A percentile compares a stretch with the other conserved stretches of the same genome.
These are phyloP conservation scores for Diprion similis DNA, from an alignment of 1,140 invertebrate species.

Conservation along the genomic window DNA sequence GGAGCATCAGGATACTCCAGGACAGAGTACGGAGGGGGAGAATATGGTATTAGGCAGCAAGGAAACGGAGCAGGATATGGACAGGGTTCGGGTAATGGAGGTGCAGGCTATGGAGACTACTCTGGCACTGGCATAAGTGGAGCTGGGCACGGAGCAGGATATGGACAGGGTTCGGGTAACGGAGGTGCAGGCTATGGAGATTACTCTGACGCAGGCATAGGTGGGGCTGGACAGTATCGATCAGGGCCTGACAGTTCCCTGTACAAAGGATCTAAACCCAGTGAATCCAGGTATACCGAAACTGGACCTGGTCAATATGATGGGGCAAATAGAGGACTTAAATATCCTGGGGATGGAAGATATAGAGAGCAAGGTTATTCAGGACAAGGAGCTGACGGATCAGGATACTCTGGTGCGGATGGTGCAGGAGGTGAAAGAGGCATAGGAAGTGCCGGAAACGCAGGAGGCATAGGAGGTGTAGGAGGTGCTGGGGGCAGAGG, in stretches of 20 bases:
- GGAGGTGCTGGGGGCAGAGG: slow-evolving; percentile 10
- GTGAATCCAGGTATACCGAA: slow-evolving; percentile 14
- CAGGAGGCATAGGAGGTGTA: not conserved
- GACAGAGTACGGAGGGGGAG: slow-evolving; percentile 8
- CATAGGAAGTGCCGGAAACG: not conserved
- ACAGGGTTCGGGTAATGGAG: slow-evolving; percentile 8
- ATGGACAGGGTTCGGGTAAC: slow-evolving; percentile 10
- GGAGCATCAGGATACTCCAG: slow-evolving; percentile 53
- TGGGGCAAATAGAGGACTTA: not conserved
- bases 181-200: not conserved
- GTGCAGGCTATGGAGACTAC: slow-evolving; percentile 6
- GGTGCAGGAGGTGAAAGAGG: not conserved
- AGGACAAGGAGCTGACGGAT: slow-evolving; percentile 13
- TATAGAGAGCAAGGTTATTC: not conserved
- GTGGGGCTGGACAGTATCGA: not conserved
- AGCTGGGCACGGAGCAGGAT: slow-evolving; percentile 13
- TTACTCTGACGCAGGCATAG: not conserved
- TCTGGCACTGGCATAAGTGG: not conserved
- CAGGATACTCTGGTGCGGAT: not conserved
- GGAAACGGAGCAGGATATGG: slow-evolving; percentile 19
- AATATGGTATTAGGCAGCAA: not conserved
- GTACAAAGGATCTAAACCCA: slow-evolving; percentile 7
- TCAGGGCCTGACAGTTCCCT: not conserved
- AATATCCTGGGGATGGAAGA: not conserved
- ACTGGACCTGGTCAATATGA: not conserved